A percentile compares a stretch with the other conserved stretches of the same genome.
Conservation (phyloP, 2,113 vertebrate species). For the Pygoscelis adeliae region DNA sequence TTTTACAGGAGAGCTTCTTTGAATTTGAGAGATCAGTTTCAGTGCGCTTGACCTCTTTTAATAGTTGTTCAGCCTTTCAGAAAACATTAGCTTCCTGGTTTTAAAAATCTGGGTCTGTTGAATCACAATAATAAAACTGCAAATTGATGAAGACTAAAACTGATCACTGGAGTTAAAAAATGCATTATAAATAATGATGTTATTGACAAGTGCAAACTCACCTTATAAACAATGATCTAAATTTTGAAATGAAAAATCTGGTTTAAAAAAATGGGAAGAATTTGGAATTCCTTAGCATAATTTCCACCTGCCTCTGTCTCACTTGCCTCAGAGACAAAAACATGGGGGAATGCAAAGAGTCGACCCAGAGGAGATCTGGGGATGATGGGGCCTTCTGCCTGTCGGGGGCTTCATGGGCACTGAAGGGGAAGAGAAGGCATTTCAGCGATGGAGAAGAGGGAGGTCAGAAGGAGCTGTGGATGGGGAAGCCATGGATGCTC, state of each 20-base stretch:
- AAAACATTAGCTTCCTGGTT: conserved; percentile 9
- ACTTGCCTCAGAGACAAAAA: background rate
- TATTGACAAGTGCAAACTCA: background rate
- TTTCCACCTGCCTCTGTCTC: background rate
- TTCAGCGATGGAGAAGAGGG: background rate
- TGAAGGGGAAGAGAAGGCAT: background rate
- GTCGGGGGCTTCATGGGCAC: background rate
- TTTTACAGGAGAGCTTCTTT: background rate
- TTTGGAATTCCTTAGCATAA: background rate
- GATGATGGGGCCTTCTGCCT: background rate
- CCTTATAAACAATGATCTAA: background rate
- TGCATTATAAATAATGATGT: background rate
- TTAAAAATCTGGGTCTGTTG: background rate
- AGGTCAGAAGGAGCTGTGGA: background rate
- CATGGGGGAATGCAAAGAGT: background rate
- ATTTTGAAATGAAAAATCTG: background rate
- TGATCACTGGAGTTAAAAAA: background rate
- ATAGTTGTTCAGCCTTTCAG: conserved; percentile 29
- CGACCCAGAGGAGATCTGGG: background rate
- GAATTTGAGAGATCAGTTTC: background rate
- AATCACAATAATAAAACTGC: background rate
- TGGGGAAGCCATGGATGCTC: background rate
- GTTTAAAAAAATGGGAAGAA: background rate
- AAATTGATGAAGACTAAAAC: background rate
- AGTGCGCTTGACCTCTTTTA: background rate